phyloP scores from a whole-genome alignment of 1,140 invertebrate species.

The Notospermus geniculatus region DNA sequence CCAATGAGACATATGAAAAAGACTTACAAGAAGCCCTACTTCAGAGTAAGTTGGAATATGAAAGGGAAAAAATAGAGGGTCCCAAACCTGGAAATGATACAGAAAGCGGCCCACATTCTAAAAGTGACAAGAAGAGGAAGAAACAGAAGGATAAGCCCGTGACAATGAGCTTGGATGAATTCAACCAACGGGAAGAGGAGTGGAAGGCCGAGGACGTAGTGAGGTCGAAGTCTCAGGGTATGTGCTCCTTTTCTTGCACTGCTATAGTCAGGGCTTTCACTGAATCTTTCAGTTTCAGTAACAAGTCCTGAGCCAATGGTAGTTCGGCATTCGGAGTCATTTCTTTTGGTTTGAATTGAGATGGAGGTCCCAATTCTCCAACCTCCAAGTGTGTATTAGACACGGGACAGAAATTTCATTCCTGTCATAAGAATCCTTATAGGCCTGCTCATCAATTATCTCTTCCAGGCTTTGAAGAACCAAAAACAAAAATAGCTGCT shows the following conservation, averaged over 20 bases:
- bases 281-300: constrained; percentile 14
- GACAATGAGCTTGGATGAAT: constrained; percentile 66
- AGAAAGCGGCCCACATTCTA: constrained; percentile 38
- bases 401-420: too few relatives aligned
- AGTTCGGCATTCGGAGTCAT: too few relatives aligned
- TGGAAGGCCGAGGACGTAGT: constrained; percentile 22
- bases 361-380: too few relatives aligned
- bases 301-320: too few relatives aligned
- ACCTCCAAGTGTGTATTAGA: too few relatives aligned
- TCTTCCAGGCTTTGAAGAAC: constrained; percentile 1
- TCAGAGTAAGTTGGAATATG: constrained; percentile 68
- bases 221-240: constrained; percentile 24
- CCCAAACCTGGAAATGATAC: not conserved
- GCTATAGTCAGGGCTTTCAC: not conserved
- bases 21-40: constrained; percentile 68
- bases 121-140: constrained; percentile 54
- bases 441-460: too few relatives aligned
- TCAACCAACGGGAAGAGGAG: constrained; percentile 59
- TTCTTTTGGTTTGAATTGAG: not conserved
- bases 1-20: constrained; percentile 65
- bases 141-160: constrained; percentile 66
- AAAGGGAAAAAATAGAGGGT: constrained; percentile 61
- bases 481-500: constrained; percentile 16
- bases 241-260: not conserved
- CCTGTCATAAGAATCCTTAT: too few relatives aligned